phyloP scores from a whole-genome alignment of 1,140 invertebrate species.

The Samia ricini region DNA sequence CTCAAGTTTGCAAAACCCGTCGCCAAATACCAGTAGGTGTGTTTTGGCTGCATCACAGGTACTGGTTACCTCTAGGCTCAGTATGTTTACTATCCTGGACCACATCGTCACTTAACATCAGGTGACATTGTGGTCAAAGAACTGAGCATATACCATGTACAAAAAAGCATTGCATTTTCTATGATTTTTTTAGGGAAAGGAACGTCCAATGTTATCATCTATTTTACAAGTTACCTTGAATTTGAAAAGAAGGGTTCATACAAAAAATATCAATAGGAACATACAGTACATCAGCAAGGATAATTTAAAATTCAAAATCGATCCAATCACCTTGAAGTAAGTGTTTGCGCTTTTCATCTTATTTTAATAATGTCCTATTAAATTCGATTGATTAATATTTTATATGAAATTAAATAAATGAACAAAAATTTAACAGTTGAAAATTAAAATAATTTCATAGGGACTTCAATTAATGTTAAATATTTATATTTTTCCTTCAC shows the following conservation, averaged over 20 bases:
- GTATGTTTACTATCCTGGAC: too few relatives aligned
- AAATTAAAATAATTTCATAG: not conserved
- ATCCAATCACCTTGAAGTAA: slow-evolving; percentile 74
- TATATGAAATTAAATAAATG: not conserved
- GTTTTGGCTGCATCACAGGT: too few relatives aligned
- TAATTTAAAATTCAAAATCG: slow-evolving; percentile 64
- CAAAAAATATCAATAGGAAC: slow-evolving; percentile 80
- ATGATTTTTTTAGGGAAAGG: not conserved
- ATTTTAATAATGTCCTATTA: not conserved
- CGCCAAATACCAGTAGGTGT: too few relatives aligned
- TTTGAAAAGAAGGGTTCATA: slow-evolving; percentile 62
- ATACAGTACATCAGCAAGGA: slow-evolving; percentile 80
- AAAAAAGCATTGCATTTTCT: too few relatives aligned
- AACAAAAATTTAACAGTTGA: not conserved
- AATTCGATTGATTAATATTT: not conserved
- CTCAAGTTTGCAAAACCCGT: too few relatives aligned
- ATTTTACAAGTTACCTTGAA: not conserved
- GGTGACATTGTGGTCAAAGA: too few relatives aligned
- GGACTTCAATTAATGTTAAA: not conserved
- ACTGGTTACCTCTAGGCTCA: too few relatives aligned
- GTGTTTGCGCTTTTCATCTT: slow-evolving; percentile 16
- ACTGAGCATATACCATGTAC: too few relatives aligned
- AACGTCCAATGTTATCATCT: not conserved
- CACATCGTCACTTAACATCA: too few relatives aligned
- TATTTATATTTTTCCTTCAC: not conserved